Conservation (phyloP, 2,888 invertebrate species). For the Blomia tropicalis region DNA sequence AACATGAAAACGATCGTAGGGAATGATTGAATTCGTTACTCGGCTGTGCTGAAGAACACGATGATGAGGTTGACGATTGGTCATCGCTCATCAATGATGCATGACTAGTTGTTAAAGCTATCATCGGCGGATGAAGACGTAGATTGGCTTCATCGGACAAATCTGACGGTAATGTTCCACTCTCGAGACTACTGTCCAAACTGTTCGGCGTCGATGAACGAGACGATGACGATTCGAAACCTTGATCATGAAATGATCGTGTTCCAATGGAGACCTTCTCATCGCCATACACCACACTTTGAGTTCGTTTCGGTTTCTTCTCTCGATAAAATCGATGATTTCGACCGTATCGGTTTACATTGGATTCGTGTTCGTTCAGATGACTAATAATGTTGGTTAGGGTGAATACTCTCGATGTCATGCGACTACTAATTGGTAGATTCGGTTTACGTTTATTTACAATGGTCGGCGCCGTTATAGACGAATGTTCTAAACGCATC, state of each 20-base stretch:
- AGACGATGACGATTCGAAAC: neutral
- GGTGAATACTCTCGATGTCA: neutral
- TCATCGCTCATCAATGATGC: conserved; percentile 10
- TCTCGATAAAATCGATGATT: neutral
- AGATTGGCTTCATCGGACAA: neutral
- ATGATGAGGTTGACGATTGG: neutral
- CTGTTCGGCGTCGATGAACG: neutral
- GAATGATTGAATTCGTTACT: neutral
- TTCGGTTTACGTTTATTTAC: conserved; percentile 11
- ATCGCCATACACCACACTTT: neutral
- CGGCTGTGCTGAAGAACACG: neutral
- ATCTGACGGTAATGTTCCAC: neutral
- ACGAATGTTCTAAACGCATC: neutral
- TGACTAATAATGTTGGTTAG: neutral
- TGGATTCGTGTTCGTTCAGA: neutral
- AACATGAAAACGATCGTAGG: conserved; percentile 7
- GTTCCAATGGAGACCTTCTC: neutral
- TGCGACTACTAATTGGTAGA: conserved; percentile 3
- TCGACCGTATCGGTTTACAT: too few species aligned
- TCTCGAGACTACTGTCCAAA: neutral
- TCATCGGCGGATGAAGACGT: neutral
- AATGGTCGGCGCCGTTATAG: too few species aligned
- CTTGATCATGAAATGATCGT: neutral
- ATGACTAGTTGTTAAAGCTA: conserved; percentile 4
- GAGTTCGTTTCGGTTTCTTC: too few species aligned